phyloP scores from a whole-genome alignment of 2,113 vertebrate genomes.

The Peucedramus taeniatus region DNA sequence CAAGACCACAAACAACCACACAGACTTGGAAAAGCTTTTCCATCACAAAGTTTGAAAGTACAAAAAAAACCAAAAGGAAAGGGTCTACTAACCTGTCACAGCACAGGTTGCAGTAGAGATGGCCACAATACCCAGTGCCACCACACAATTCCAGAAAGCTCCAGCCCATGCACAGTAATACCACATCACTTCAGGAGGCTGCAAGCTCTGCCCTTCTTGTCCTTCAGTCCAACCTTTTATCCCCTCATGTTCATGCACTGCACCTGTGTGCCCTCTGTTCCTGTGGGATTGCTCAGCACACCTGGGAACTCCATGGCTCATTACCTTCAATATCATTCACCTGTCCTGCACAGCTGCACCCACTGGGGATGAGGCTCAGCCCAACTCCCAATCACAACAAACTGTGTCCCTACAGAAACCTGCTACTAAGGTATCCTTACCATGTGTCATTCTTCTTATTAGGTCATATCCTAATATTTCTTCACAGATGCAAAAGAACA shows the following conservation, averaged over 20 bases:
- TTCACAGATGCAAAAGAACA: not conserved
- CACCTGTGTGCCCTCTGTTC: not conserved
- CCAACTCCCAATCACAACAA: not conserved
- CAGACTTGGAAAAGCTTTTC: not conserved
- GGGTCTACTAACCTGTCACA: not conserved
- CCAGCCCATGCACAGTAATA: not conserved
- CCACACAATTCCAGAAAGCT: not conserved
- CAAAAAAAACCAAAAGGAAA: not conserved
- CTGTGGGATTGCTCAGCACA: not conserved
- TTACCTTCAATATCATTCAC: too few relatives aligned
- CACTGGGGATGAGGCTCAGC: too few relatives aligned
- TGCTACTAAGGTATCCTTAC: not conserved
- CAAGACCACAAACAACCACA: not conserved
- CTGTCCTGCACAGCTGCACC: not conserved
- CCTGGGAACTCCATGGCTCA: not conserved
- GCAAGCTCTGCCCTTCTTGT: not conserved
- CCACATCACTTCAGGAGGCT: not conserved
- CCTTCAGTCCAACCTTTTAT: not conserved
- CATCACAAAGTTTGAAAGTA: not conserved
- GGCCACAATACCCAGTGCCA: not conserved
- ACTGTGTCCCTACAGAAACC: not conserved
- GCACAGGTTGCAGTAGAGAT: not conserved
- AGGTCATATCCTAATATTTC: not conserved
- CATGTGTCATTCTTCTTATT: not conserved
- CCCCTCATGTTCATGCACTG: not conserved